phyloP scores from a whole-genome alignment of 2,888 invertebrate genomes.

The Mesorhabditis sp. region DNA sequence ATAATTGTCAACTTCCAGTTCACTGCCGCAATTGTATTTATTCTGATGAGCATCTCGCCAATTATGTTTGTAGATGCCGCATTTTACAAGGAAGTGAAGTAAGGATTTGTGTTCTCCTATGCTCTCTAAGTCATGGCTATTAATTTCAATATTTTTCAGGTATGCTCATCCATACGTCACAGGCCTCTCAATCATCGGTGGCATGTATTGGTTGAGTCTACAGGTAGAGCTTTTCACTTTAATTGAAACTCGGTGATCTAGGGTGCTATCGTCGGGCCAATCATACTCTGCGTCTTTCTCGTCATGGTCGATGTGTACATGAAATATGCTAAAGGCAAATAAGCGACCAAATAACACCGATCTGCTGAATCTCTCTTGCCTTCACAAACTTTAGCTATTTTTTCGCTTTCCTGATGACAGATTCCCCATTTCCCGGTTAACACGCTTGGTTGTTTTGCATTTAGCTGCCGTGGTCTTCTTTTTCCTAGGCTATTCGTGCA shows the following conservation, averaged over 20 bases:
- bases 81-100: constrained; percentile 91
- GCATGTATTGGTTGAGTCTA: constrained; percentile 91
- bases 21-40: constrained; percentile 69
- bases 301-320: constrained; percentile 74
- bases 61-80: constrained; percentile 87
- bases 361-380: neutral
- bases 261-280: constrained; percentile 92
- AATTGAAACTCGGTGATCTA: constrained; percentile 60
- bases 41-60: constrained; percentile 77
- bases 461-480: no score
- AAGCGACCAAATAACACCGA: neutral
- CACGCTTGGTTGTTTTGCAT: no score
- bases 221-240: constrained; percentile 57
- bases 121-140: neutral
- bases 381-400: neutral
- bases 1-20: constrained; percentile 18
- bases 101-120: constrained; percentile 15
- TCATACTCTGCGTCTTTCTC: constrained; percentile 86
- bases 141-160: constrained; percentile 62
- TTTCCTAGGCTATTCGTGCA: no score
- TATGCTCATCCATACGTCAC: constrained; percentile 94
- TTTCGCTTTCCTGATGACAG: neutral
- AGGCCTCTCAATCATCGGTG: constrained; percentile 92
- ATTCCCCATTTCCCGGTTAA: neutral
- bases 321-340: constrained; percentile 36